Conservation (phyloP, 2,113 vertebrate genomes). For the Columbina picui region DNA sequence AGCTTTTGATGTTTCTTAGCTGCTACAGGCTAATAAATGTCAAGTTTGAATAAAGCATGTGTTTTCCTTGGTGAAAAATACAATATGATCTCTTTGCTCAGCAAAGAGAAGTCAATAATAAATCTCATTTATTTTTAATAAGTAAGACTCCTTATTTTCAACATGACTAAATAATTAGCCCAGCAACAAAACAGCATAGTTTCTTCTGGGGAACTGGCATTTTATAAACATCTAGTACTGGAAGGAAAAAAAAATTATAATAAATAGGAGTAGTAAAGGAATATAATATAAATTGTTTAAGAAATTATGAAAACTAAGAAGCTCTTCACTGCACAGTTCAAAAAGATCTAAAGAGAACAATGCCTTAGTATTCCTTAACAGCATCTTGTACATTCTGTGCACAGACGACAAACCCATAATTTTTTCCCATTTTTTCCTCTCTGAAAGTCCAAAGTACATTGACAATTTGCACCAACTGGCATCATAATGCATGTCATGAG, state of each 20-base stretch:
- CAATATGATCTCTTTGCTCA: neutral
- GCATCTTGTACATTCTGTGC: neutral
- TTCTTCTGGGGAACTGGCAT: neutral
- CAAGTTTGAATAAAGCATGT: conserved; percentile 1
- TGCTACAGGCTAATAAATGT: conserved; percentile 6
- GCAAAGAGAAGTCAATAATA: conserved; percentile 11
- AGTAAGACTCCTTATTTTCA: conserved; percentile 9
- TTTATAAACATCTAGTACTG: neutral
- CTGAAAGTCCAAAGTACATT: neutral
- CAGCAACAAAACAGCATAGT: neutral
- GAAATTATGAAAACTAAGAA: conserved; percentile 7
- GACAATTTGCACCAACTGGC: neutral
- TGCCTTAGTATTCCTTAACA: neutral
- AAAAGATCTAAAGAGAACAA: neutral
- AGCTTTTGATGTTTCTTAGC: conserved; percentile 24
- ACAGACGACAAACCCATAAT: neutral
- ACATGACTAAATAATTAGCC: neutral
- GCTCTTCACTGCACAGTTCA: neutral
- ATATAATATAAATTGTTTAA: neutral
- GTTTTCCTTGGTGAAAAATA: conserved; percentile 11
- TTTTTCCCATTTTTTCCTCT: neutral
- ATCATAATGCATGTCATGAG: rapidly evolving
- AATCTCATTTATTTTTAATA: conserved; percentile 45
- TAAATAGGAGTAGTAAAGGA: neutral
- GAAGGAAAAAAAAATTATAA: neutral